Base-by-base conservation (phyloP, 2,888 invertebrate species). In the Orthosia cruda region DNA sequence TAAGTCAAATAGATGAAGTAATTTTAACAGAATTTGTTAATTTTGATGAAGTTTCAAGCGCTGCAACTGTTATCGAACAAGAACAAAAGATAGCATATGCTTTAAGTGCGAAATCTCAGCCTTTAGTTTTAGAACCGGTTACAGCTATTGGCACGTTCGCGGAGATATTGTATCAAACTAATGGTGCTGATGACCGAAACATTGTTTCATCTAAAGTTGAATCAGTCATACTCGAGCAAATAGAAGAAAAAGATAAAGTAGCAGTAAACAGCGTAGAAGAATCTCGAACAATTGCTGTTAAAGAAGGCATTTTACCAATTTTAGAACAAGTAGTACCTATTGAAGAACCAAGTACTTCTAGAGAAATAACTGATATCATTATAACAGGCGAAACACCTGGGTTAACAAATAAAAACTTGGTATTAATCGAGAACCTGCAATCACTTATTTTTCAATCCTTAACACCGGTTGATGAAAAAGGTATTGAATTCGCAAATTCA, bases 381-480 rank as follows among this genome's bases (percentile, higher is more conserved):
- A 3, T 16, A 32, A 49, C n/a, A 1, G 11, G 13, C 4, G 13
- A 72, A 45, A n/a, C 12, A 20, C 0, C 55, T 15, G 15, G 20
- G 4, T 1, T 23, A 13, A 7, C 3, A 1, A 5, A 23, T 15
- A 15, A 55, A 13, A 55, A 55, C 15, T 55, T 55, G 23, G 2
- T 15, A 7, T 13, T 55, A 13, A 55, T 12, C 11, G 55, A 55
- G 5, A 55, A 55, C 11, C 23, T 12, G 23, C 55, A 23, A 55
- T 23, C 55, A 13, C 5, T 55, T 55, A 15, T 55, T 55, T 13
- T 55, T n/a, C 23, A 55, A 55, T 23, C 55, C 15, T 55, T 66
- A 18, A 54, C 26, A 45, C 63, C 73, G 9, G 40, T 62, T 45
- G 49, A 69, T 9, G 57, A 74, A 23, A 62, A 40, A 49, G 13